Evolutionary conservation across 2,888 invertebrate genomes (phyloP).

Genomic region (Adela reaumurella): DNA sequence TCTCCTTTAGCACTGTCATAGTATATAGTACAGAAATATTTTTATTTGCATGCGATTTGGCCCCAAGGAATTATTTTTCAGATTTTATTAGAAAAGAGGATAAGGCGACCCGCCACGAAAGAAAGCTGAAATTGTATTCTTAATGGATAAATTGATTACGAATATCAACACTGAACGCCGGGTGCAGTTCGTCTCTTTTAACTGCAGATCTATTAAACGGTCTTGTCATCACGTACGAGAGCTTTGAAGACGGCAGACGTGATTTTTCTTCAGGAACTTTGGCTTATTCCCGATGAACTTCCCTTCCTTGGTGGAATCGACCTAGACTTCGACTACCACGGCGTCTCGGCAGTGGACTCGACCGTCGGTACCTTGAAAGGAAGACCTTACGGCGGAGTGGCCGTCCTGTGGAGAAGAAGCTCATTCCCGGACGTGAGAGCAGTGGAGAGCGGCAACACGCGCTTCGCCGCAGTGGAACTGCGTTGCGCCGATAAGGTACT

Average conservation of each 20-base stretch:
- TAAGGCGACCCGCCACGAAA: no score
- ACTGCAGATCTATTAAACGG: slow-evolving; percentile 1
- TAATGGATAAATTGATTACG: no score
- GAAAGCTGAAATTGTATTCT: no score
- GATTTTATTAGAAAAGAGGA: no score
- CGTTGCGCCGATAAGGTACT: neutral
- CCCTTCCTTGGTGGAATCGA: neutral
- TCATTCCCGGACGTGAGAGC: neutral
- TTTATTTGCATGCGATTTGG: no score
- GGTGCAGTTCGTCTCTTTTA: neutral
- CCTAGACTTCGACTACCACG: neutral
- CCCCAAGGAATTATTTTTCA: no score
- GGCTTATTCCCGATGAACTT: slow-evolving; percentile 1
- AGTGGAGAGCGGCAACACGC: neutral
- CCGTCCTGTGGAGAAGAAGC: neutral
- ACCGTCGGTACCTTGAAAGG: neutral
- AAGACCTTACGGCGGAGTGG: neutral
- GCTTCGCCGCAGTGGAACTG: neutral
- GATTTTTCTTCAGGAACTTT: slow-evolving; percentile 2
- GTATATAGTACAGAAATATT: no score
- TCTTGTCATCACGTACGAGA: neutral
- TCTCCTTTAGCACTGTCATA: no score
- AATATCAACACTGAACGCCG: no score
- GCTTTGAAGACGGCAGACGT: neutral
- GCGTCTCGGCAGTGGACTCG: slow-evolving; percentile 1